Conservation (phyloP, 2,888 invertebrate genomes). For the Campoletis raptor region DNA sequence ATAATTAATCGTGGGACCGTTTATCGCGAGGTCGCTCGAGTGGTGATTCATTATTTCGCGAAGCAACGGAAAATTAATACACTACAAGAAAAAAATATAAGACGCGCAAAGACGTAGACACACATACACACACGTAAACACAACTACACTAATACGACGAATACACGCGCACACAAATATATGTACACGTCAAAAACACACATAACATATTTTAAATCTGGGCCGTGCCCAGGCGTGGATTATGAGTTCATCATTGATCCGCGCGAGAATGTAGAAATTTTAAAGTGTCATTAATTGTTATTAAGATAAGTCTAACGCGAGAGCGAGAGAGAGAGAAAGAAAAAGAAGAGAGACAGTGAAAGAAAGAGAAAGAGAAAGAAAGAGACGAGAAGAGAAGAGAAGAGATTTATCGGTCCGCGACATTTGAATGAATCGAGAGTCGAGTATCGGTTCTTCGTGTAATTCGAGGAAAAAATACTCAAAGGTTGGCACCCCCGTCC, state of each 20-base stretch:
- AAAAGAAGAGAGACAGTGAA: slow-evolving; percentile 49
- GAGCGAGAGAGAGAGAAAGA: slow-evolving; percentile 65
- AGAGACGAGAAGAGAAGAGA: slow-evolving; percentile 48
- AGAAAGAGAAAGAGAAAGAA: slow-evolving; percentile 67
- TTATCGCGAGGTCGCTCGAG: slow-evolving; percentile 72
- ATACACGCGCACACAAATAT: slow-evolving; percentile 20
- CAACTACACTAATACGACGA: slow-evolving; percentile 21
- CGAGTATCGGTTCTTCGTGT: slow-evolving; percentile 72
- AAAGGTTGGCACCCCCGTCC: slow-evolving; percentile 76
- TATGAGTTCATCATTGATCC: slow-evolving; percentile 74
- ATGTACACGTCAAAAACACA: slow-evolving; percentile 7
- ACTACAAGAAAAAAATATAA: slow-evolving; percentile 34
- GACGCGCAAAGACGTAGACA: slow-evolving; percentile 17
- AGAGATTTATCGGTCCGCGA: slow-evolving; percentile 25
- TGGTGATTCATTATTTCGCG: slow-evolving; percentile 69
- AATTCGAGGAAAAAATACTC: slow-evolving; percentile 75
- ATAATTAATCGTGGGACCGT: slow-evolving; percentile 71
- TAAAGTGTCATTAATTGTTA: slow-evolving; percentile 83
- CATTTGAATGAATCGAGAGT: slow-evolving; percentile 67
- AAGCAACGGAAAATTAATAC: slow-evolving; percentile 66
- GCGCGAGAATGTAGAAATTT: slow-evolving; percentile 83
- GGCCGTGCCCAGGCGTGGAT: slow-evolving; percentile 78
- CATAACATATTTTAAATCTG: slow-evolving; percentile 71
- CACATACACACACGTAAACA: slow-evolving; percentile 12
- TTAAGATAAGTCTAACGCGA: slow-evolving; percentile 79